phyloP scores from a whole-genome alignment of 2,113 vertebrate genomes.

The Saccopteryx bilineata region DNA sequence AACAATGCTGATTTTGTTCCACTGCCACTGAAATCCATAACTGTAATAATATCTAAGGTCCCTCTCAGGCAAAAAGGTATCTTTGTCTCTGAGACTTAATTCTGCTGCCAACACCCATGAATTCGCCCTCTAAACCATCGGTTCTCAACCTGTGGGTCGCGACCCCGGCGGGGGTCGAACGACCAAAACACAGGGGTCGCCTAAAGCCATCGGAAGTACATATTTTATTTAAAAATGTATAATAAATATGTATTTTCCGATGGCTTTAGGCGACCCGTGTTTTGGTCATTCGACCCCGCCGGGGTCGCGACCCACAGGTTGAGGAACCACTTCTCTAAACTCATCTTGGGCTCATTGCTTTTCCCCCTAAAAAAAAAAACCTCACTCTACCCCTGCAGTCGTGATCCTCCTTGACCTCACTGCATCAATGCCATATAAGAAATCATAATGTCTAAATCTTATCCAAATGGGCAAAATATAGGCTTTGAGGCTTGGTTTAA shows the following conservation, averaged over 20 bases:
- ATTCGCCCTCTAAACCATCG: not conserved
- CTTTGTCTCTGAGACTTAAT: not conserved
- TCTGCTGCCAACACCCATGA: not conserved
- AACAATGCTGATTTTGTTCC: not conserved
- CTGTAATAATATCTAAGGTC: not conserved
- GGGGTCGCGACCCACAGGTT: no score
- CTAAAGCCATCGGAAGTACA: no score
- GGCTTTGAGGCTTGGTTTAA: not conserved
- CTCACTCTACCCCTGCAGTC: not conserved
- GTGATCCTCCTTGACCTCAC: not conserved
- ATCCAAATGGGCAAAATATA: not conserved
- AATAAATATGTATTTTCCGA: no score
- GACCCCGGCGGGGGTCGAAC: no score
- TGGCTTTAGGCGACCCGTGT: no score
- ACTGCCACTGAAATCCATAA: not conserved
- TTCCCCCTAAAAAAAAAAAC: not conserved
- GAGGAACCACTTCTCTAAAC: no score
- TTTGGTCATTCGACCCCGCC: no score
- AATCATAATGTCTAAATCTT: not conserved
- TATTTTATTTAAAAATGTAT: no score
- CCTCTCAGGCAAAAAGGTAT: not conserved
- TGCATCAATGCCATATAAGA: not conserved
- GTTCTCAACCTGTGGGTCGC: no score
- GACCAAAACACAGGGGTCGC: no score
- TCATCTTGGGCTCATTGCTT: not conserved